phyloP scores from a whole-genome alignment of 2,113 vertebrate species.

The Hippocampus guttulatus region DNA sequence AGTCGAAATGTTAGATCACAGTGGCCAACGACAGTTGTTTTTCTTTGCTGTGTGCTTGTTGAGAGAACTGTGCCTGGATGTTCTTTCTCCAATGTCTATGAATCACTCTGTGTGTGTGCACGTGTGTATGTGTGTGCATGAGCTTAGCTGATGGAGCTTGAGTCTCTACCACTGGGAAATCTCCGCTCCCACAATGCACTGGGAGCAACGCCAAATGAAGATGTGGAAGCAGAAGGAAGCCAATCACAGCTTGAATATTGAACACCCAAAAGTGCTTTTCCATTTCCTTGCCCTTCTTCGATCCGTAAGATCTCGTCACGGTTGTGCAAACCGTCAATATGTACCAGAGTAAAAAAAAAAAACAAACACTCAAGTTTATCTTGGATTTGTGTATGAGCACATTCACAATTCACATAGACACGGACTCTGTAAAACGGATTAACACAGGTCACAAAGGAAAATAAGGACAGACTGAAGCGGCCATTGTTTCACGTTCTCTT shows the following conservation, averaged over 20 bases:
- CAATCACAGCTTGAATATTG: slow-evolving; percentile 44
- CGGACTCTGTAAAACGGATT: slow-evolving; percentile 43
- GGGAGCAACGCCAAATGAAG: slow-evolving; percentile 55
- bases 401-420: slow-evolving; percentile 32
- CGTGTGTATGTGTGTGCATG: slow-evolving; percentile 21
- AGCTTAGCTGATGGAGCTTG: slow-evolving; percentile 58
- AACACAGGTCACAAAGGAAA: slow-evolving; percentile 38
- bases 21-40: slow-evolving; percentile 49
- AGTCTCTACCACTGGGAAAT: slow-evolving; percentile 62
- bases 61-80: slow-evolving; percentile 54
- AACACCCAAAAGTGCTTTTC: slow-evolving; percentile 26
- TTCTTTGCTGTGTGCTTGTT: slow-evolving; percentile 56
- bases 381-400: slow-evolving; percentile 21
- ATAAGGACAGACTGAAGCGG: slow-evolving; percentile 18
- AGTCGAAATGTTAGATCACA: slow-evolving; percentile 61
- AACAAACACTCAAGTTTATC: slow-evolving; percentile 18
- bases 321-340: slow-evolving; percentile 48
- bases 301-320: slow-evolving; percentile 16
- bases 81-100: slow-evolving; percentile 42
- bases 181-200: slow-evolving; percentile 63
- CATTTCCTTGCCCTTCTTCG: slow-evolving; percentile 9
- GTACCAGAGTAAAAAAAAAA: slow-evolving; percentile 12
- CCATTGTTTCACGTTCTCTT: slow-evolving; percentile 5
- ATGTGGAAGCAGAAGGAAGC: slow-evolving; percentile 48
- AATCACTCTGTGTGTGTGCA: slow-evolving; percentile 25